A percentile compares a stretch with the other conserved stretches of the same genome.
Evolutionary conservation across 1,140 invertebrate species (phyloP).

Genomic region (Rhopalosiphum padi): DNA sequence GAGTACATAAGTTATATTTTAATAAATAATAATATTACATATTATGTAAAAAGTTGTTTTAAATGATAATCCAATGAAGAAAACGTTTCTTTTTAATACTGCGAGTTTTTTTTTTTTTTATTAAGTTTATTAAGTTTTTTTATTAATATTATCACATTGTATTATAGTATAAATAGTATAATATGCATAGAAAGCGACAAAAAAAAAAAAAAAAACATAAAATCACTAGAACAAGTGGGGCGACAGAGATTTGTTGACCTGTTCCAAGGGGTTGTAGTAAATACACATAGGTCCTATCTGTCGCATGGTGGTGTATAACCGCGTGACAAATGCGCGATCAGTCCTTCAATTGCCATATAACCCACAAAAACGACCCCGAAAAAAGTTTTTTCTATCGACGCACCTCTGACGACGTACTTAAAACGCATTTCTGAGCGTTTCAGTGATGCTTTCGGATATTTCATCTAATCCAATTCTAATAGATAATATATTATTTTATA

Average conservation of each 20-base stretch:
- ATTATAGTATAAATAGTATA: background rate
- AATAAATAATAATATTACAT: too few relatives aligned
- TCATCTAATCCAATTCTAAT: background rate
- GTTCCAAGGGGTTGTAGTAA: background rate
- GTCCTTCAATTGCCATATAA: background rate
- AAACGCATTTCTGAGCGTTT: background rate
- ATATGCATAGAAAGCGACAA: background rate
- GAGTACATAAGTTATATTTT: too few relatives aligned
- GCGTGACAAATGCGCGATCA: background rate
- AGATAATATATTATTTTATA: too few relatives aligned
- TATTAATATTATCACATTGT: too few relatives aligned
- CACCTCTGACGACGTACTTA: background rate
- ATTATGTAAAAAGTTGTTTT: background rate
- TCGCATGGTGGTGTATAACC: background rate
- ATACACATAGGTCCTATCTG: background rate
- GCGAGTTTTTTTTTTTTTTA: background rate
- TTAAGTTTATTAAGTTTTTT: too few relatives aligned
- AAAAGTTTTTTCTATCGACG: background rate
- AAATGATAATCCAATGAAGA: background rate
- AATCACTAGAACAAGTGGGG: background rate
- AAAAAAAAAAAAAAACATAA: background rate
- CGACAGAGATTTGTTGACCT: background rate
- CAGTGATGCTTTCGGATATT: background rate
- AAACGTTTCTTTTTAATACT: background rate
- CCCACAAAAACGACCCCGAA: background rate